These are phyloP conservation scores for Balaeniceps rex DNA, from an alignment of 2,113 vertebrate genomes.

Conservation along the genomic window DNA sequence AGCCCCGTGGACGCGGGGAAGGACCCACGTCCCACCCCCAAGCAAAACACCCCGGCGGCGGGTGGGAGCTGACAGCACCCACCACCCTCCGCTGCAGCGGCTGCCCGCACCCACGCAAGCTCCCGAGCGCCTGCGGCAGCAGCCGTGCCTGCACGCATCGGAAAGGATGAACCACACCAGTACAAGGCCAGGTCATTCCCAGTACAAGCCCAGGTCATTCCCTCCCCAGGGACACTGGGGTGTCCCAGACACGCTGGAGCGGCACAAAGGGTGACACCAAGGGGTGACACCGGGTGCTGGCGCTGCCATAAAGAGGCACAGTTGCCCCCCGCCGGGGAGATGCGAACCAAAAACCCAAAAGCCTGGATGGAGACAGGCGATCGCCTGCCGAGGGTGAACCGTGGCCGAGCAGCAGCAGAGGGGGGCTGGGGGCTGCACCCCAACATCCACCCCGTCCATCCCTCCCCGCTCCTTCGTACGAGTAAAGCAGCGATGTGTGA, in stretches of 20 bases:
- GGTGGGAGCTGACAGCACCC: background rate
- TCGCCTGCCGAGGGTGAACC: background rate
- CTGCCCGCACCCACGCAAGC: background rate
- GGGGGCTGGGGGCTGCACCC: background rate
- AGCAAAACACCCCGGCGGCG: background rate
- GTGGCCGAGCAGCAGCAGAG: background rate
- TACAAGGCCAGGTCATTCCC: background rate
- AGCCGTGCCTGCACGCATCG: background rate
- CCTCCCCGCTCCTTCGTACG: background rate
- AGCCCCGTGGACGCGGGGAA: background rate
- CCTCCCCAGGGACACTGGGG: background rate
- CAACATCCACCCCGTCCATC: background rate
- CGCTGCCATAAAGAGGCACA: background rate
- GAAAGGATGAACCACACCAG: background rate
- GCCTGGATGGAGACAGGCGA: background rate
- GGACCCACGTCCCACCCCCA: too few species aligned
- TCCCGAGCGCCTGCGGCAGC: background rate
- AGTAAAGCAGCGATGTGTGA: background rate
- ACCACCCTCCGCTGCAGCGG: background rate
- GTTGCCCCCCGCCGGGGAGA: accelerated
- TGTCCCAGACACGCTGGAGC: background rate
- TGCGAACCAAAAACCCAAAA: background rate
- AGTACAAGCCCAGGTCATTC: background rate
- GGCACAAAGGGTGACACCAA: background rate
- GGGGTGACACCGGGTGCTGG: background rate